Evolutionary conservation across 2,113 vertebrate genomes (phyloP).

Genomic region (Amphiprion ocellaris): DNA sequence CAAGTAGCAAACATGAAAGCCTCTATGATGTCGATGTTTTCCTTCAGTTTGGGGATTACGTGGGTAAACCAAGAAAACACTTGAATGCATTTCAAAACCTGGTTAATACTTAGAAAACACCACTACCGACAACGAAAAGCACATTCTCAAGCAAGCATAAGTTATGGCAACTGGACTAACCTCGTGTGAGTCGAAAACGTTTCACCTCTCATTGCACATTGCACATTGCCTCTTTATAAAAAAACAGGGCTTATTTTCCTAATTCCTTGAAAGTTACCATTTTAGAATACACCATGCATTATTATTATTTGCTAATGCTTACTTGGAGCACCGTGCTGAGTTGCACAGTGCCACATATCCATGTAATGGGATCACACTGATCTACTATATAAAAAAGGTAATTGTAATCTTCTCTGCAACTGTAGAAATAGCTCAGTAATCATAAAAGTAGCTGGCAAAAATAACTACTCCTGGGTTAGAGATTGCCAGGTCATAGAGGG

Average conservation of each 20-base stretch:
- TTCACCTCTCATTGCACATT: too few relatives aligned
- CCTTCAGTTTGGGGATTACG: slow-evolving; percentile 40
- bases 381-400: slow-evolving; percentile 53
- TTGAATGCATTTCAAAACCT: slow-evolving; percentile 32
- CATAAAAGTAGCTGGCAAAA: slow-evolving; percentile 51
- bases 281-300: slow-evolving; percentile 50
- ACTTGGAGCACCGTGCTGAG: slow-evolving; percentile 46
- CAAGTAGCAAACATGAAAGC: slow-evolving; percentile 23
- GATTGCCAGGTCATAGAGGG: slow-evolving; percentile 21
- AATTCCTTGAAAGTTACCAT: slow-evolving; percentile 66
- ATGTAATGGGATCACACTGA: slow-evolving; percentile 69
- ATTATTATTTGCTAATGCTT: slow-evolving; percentile 48
- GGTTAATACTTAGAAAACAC: background rate
- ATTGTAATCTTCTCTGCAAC: slow-evolving; percentile 45
- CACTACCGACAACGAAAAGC: slow-evolving; percentile 8
- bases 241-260: slow-evolving; percentile 43
- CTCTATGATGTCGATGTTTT: slow-evolving; percentile 21
- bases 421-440: slow-evolving; percentile 63
- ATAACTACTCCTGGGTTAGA: slow-evolving; percentile 47
- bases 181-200: too few relatives aligned
- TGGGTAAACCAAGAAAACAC: slow-evolving; percentile 38
- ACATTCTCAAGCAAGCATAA: too few relatives aligned
- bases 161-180: too few relatives aligned
- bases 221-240: slow-evolving; percentile 16
- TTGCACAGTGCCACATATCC: slow-evolving; percentile 42